Evolutionary conservation across 2,888 invertebrate species (phyloP).

Genomic region (Aethes cnicana): DNA sequence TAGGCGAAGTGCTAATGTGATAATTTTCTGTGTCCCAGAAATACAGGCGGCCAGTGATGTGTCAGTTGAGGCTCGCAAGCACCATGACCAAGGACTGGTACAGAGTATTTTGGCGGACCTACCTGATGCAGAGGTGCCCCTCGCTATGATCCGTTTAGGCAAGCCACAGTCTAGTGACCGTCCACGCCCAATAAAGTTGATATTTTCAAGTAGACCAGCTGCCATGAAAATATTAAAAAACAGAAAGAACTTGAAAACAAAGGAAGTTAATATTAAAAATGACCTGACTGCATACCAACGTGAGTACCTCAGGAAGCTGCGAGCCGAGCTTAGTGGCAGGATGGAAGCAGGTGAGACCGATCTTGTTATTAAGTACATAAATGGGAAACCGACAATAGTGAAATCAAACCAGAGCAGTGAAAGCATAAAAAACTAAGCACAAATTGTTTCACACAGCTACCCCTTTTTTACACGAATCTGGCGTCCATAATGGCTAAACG

Average conservation of each 20-base stretch:
- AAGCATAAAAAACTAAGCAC: no score
- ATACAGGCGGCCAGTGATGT: background rate
- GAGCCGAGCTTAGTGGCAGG: background rate
- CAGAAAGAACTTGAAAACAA: background rate
- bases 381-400: background rate
- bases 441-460: background rate
- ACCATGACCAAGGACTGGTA: background rate
- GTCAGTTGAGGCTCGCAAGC: background rate
- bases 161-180: background rate
- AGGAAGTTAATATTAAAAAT: background rate
- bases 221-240: background rate
- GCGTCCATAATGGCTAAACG: slow-evolving; percentile 3
- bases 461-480: background rate
- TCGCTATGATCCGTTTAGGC: background rate
- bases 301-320: background rate
- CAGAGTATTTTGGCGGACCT: background rate
- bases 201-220: background rate
- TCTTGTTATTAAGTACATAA: background rate
- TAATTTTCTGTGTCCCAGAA: background rate
- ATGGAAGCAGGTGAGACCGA: background rate
- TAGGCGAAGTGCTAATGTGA: background rate
- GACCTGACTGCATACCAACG: background rate
- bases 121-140: background rate
- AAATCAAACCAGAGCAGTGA: background rate
- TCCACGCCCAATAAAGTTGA: background rate